A percentile compares a stretch with the other conserved stretches of the same genome.
Evolutionary conservation across 30 jellyfish, hydroid and myxozoan genomes (phyloP).

Genomic region (Turritopsis rubra): DNA sequence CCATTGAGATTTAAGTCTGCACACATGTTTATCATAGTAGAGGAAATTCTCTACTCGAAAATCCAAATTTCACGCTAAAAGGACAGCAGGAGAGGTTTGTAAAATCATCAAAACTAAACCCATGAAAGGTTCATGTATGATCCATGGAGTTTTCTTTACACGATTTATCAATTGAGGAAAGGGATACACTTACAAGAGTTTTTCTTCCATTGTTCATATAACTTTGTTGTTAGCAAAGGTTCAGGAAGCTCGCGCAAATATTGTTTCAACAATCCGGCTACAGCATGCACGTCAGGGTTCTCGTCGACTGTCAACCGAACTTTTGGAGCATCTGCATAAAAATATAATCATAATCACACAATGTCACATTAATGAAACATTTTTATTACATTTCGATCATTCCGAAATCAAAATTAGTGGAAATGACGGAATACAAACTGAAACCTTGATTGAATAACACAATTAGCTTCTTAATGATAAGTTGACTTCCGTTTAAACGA

Average conservation of each 20-base stretch:
- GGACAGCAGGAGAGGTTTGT: no score
- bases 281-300: slow-evolving; percentile 59
- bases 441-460: slow-evolving; percentile 52
- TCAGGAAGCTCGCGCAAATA: slow-evolving; percentile 71
- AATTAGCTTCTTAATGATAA: slow-evolving; percentile 25
- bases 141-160: no score
- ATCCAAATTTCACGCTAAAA: no score
- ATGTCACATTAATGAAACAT: no score
- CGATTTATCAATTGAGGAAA: no score
- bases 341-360: not conserved
- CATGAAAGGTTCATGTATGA: no score
- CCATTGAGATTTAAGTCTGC: no score
- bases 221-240: slow-evolving; percentile 45
- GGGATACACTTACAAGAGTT: slow-evolving; percentile 71
- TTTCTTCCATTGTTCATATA: slow-evolving; percentile 28
- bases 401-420: no score
- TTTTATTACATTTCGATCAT: no score
- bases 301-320: slow-evolving; percentile 65
- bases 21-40: no score
- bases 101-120: no score
- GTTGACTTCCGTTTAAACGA: slow-evolving; percentile 49
- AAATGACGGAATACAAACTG: not conserved
- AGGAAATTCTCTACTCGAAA: no score
- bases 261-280: slow-evolving; percentile 55
- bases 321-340: slow-evolving; percentile 60